These are phyloP conservation scores for Malaclemys terrapin DNA, from an alignment of 2,113 vertebrate genomes.

Conservation along the genomic window DNA sequence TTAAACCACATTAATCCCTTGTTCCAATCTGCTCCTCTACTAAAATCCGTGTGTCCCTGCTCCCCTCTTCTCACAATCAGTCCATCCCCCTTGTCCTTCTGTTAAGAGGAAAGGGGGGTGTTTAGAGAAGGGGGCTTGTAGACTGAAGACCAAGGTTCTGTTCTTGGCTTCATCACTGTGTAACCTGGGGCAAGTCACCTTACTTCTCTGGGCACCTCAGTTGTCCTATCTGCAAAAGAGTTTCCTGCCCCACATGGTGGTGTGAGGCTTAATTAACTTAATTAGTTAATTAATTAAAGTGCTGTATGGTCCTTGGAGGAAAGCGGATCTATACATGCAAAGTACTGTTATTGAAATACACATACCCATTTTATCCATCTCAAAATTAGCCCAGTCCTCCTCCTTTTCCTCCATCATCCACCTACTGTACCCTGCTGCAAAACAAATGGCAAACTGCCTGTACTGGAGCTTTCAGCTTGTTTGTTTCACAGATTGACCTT, in stretches of 20 bases:
- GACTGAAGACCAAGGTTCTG: background rate
- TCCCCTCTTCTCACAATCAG: conserved; percentile 1
- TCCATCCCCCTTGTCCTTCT: background rate
- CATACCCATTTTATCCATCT: background rate
- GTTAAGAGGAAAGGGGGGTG: background rate
- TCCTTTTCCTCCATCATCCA: background rate
- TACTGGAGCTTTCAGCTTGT: background rate
- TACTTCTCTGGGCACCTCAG: background rate
- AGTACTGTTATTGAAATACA: background rate
- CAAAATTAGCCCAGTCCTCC: background rate
- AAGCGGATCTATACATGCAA: background rate
- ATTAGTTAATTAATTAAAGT: background rate
- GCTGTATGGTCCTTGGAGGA: background rate
- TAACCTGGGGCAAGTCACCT: background rate
- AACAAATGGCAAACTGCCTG: background rate
- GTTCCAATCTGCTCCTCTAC: conserved; percentile 11
- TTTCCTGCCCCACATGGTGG: background rate
- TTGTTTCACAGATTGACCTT: conserved; percentile 6
- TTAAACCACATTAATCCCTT: conserved; percentile 36
- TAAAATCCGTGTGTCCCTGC: conserved; percentile 27
- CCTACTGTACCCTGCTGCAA: background rate
- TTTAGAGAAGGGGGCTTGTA: background rate
- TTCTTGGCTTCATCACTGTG: background rate
- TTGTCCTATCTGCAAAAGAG: background rate
- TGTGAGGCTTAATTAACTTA: background rate